Conservation (phyloP, 2,797 vertebrate species). For the Phrynocephalus guinanensis region DNA sequence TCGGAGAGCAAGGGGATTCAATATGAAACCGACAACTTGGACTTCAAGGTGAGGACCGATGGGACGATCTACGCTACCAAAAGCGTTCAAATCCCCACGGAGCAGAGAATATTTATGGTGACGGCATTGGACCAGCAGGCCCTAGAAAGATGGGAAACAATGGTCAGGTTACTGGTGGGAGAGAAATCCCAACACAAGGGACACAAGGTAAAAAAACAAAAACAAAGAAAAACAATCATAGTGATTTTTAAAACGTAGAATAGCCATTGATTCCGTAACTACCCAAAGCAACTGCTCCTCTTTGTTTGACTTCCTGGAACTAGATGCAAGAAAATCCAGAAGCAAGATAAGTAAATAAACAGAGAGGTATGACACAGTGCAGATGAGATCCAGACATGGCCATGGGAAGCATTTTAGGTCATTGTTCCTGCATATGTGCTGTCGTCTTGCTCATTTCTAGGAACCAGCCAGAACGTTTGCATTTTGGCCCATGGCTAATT, state of each 20-base stretch:
- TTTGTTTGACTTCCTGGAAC: neutral
- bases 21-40: conserved; percentile 86
- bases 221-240: neutral
- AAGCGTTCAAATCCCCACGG: conserved; percentile 78
- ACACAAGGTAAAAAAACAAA: conserved; percentile 74
- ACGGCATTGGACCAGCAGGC: conserved; percentile 80
- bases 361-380: neutral
- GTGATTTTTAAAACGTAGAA: neutral
- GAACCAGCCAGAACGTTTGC: neutral
- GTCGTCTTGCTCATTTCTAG: neutral
- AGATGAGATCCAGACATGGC: neutral
- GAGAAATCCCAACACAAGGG: conserved; percentile 69
- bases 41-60: conserved; percentile 86
- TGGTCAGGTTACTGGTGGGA: conserved; percentile 84
- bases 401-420: neutral
- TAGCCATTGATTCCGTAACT: neutral
- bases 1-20: conserved; percentile 79
- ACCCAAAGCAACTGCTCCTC: neutral
- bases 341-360: neutral
- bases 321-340: neutral
- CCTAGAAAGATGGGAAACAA: conserved; percentile 82
- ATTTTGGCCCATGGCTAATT: neutral
- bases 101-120: conserved; percentile 86
- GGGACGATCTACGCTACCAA: conserved; percentile 85
- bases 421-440: no score